Base-by-base conservation (phyloP, 2,113 vertebrate genomes). In the Mixornis gularis region DNA sequence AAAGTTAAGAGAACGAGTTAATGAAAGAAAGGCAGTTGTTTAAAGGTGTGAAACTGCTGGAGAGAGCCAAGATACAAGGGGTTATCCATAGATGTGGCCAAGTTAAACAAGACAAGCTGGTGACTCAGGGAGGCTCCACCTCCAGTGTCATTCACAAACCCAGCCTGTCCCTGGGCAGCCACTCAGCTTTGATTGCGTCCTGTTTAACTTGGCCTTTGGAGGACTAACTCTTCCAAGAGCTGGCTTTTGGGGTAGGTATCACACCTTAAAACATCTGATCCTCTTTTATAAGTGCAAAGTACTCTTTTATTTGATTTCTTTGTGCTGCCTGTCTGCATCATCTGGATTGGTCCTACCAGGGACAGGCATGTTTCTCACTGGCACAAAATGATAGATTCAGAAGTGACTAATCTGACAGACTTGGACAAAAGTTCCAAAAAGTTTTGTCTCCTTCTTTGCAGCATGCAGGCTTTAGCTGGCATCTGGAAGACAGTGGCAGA, bases 31-130 rank as follows among this genome's bases (percentile, higher is more conserved):
- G 48, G 77, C 79, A 68, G 48, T 91, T 92, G 55, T 86, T 90
- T 77, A 69, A 88, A 95, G 48, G 91, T 95, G 90, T 78, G 87
- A 93, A 90, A 91, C 27, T 62, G 36, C 44, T 27, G 51, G 41
- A 71, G 77, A 83, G 38, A 82, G 89, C 76, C 93, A 90, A 72
- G 65, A 84, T 76, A 74, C 59, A 53, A 92, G 48, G 62, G 80
- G 58, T 76, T 90, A 59, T 76, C 78, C 68, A 40, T 14, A 41
- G 36, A 52, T 19, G n/a, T 49, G 70, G 72, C 85, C 87, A 85
- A 92, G 55, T 69, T 53, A 95, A 95, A 95, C 91, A 91, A 53
- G 58, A 56, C 56, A 72, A 80, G 26, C 32, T 92, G 62, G 74
- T 71, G 58, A 74, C 55, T 87, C 44, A 68, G 59, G 1, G 16